Base-by-base conservation (phyloP, 2,797 vertebrate genomes). In the Chloroceryle inda region DNA sequence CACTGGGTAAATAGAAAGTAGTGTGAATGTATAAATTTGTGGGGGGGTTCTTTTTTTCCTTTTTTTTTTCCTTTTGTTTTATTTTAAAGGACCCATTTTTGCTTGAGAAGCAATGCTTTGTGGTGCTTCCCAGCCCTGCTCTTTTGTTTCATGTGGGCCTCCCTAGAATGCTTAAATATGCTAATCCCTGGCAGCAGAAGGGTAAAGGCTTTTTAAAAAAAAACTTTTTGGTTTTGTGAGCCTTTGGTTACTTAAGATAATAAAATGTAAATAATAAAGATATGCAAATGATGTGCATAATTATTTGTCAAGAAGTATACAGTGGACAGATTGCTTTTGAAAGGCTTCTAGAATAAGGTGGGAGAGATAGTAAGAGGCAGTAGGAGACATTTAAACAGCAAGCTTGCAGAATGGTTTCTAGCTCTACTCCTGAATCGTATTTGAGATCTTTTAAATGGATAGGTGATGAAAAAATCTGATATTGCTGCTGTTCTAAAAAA, bases 161-260 rank as follows among this genome's bases (percentile, higher is more conserved):
- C 86, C 59, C 45, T 91, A 81, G 92, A 94, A 95, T 95, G 64
- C 81, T 96, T 89, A 95, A 96, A 64, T 93, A 91, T 84, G 92
- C 87, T 96, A 96, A 96, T 95, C 90, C 81, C 37, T 89, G 80
- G 63, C 66, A 89, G 91, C 66, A 92, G 88, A 59, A 92, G 75
- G 69, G 68, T 55, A 73, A 84, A 81, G 66, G 85, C 85, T 67
- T 84, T 91, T 49, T 31, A 11, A 53, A 33, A 84, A 85, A 52
- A 29, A 52, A 26, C 44, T 78, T 93, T 31, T 40, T 35, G 47
- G 22, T 31, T 76, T 77, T 89, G 53, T 68, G 50, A 89, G 82
- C 66, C 35, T 72, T 92, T 75, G 50, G 85, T 93, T 94, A 62
- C 62, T 89, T 86, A 59, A 91, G 80, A 87, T 92, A 87, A 74